Percentiles rank a stretch among this genome's conserved stretches.
Conservation (phyloP, 2,797 vertebrate genomes). For the Epinephelus malabaricus region DNA sequence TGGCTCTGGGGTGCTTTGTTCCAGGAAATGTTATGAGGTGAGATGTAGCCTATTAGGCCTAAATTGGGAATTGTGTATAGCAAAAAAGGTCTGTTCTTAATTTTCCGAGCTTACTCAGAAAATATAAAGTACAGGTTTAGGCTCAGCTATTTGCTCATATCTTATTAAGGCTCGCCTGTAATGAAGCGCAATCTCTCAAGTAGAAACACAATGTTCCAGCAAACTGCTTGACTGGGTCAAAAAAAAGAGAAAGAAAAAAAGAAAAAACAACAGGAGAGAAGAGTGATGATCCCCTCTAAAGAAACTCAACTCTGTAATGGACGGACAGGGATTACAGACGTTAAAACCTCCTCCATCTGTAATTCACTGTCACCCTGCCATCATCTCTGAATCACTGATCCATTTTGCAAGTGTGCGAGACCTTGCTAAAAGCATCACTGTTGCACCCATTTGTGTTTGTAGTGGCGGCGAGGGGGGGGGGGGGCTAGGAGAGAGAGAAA, state of each 20-base stretch:
- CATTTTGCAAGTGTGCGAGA: constrained; percentile 84
- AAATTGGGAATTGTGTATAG: constrained; percentile 67
- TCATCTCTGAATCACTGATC: constrained; percentile 86
- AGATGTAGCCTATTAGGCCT: constrained; percentile 71
- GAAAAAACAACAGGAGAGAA: constrained; percentile 78
- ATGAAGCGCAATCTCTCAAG: constrained; percentile 72
- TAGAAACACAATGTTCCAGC: constrained; percentile 80
- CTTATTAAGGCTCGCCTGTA: constrained; percentile 68
- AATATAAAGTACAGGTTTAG: constrained; percentile 60
- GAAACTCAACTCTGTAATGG: constrained; percentile 84
- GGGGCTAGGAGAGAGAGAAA: background rate
- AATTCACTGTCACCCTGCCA: constrained; percentile 85
- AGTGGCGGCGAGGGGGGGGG: constrained; percentile 49
- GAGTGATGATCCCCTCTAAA: constrained; percentile 85
- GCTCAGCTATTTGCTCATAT: constrained; percentile 53
- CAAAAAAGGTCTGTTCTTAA: constrained; percentile 68
- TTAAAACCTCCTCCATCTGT: constrained; percentile 86
- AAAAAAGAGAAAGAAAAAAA: constrained; percentile 11
- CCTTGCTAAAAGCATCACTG: constrained; percentile 86
- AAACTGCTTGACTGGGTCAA: constrained; percentile 78
- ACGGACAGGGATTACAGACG: constrained; percentile 83
- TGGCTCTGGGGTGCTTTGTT: constrained; percentile 72
- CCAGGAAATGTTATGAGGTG: constrained; percentile 80
- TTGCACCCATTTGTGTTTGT: constrained; percentile 82
- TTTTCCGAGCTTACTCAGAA: constrained; percentile 60